These are phyloP conservation scores for Mus caroli DNA, from an alignment of 2,797 vertebrate species.

Conservation along the genomic window DNA sequence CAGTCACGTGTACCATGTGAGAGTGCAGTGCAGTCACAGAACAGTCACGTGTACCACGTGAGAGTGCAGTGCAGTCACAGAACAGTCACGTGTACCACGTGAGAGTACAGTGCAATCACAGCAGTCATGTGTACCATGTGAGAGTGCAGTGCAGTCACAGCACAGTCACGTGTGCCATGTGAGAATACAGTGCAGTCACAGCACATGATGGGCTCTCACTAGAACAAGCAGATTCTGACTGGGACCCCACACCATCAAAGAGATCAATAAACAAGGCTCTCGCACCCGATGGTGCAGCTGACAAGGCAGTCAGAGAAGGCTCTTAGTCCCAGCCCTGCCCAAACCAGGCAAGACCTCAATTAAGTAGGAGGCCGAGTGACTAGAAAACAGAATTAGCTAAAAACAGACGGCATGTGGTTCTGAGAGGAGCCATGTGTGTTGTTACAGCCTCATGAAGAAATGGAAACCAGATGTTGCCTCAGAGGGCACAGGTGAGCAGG, in stretches of 20 bases:
- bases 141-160: no score
- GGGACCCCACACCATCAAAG: constrained; percentile 83
- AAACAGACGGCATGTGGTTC: constrained; percentile 48
- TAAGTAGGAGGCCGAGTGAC: background rate
- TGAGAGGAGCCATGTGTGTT: constrained; percentile 41
- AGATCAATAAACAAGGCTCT: constrained; percentile 65
- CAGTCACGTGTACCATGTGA: no score
- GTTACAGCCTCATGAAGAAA: constrained; percentile 46
- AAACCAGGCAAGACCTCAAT: constrained; percentile 37
- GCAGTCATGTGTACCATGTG: no score
- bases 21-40: constrained; percentile 64
- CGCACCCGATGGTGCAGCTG: background rate
- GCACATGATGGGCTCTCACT: constrained; percentile 77
- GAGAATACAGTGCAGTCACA: constrained; percentile 77
- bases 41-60: constrained; percentile 76
- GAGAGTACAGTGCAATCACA: no score
- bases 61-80: constrained; percentile 77
- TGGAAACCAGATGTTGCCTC: constrained; percentile 73
- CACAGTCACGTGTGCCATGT: constrained; percentile 78
- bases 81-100: no score
- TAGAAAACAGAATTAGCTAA: constrained; percentile 20
- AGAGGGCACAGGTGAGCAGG: constrained; percentile 80
- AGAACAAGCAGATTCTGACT: constrained; percentile 75
- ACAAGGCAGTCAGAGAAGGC: background rate
- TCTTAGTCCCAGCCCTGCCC: background rate